Conservation (phyloP, 1,140 invertebrate species). For the Saccostrea glomerata region DNA sequence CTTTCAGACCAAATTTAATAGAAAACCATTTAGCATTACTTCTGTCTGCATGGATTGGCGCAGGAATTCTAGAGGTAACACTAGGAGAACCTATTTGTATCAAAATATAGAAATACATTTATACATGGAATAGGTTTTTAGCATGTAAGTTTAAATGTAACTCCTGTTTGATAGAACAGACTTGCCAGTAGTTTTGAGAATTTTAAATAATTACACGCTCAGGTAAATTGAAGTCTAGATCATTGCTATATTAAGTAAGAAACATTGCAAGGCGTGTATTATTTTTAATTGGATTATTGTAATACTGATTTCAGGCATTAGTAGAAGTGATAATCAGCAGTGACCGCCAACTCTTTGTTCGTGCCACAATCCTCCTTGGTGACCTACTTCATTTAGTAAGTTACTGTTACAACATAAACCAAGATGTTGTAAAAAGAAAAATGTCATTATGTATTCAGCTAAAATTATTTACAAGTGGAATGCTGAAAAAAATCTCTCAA, state of each 20-base stretch:
- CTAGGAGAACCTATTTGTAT: neutral
- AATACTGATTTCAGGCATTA: constrained; percentile 82
- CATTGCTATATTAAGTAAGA: too few relatives aligned
- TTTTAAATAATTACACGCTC: too few relatives aligned
- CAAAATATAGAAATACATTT: too few relatives aligned
- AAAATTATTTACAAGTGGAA: too few relatives aligned
- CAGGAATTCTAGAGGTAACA: constrained; percentile 87
- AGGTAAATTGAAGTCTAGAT: too few relatives aligned
- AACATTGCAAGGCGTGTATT: too few relatives aligned
- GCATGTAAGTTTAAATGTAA: too few relatives aligned
- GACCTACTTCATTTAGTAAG: constrained; percentile 90
- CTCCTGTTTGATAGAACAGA: too few relatives aligned
- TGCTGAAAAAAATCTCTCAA: too few relatives aligned
- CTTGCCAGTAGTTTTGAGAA: too few relatives aligned
- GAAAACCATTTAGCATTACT: constrained; percentile 94
- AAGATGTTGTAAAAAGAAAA: neutral
- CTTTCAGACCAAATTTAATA: constrained; percentile 90
- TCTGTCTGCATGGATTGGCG: constrained; percentile 91
- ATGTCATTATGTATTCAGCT: neutral
- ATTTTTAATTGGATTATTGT: neutral
- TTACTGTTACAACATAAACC: neutral
- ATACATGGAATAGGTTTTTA: too few relatives aligned
- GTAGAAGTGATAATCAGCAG: constrained; percentile 94
- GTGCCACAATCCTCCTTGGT: constrained; percentile 92
- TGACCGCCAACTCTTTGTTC: constrained; percentile 92